These are phyloP conservation scores for Dufourea novaeangliae DNA, from an alignment of 1,140 invertebrate genomes.

Conservation along the genomic window DNA sequence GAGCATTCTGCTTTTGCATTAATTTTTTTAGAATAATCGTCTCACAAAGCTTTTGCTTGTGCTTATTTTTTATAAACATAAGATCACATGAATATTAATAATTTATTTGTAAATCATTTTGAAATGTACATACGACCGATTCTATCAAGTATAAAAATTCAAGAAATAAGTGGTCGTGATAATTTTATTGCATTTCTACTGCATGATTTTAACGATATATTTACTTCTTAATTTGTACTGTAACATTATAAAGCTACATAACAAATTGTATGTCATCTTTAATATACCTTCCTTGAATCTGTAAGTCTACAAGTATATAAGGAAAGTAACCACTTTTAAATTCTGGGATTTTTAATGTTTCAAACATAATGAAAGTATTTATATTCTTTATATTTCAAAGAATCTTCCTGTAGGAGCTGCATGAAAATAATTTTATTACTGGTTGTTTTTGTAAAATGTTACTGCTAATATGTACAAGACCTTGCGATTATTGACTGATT, in stretches of 20 bases:
- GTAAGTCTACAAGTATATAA: no score
- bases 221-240: constrained; percentile 3
- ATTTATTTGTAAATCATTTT: constrained; percentile 33
- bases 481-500: no score
- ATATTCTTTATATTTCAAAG: no score
- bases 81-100: constrained; percentile 16
- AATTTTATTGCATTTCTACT: not conserved
- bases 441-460: no score
- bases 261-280: not conserved
- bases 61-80: constrained; percentile 26
- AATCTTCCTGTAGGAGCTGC: no score
- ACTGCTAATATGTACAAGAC: no score
- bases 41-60: constrained; percentile 21
- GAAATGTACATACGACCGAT: not conserved
- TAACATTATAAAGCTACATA: not conserved
- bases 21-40: constrained; percentile 6
- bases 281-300: not conserved
- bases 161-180: not conserved
- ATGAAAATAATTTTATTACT: no score
- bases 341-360: no score
- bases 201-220: not conserved
- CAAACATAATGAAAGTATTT: no score
- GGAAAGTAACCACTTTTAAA: no score
- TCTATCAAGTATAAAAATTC: not conserved
- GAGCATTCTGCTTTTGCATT: constrained; percentile 31